phyloP scores from a whole-genome alignment of 92 coral and sea anemone species.

The Epizoanthus scotinus region DNA sequence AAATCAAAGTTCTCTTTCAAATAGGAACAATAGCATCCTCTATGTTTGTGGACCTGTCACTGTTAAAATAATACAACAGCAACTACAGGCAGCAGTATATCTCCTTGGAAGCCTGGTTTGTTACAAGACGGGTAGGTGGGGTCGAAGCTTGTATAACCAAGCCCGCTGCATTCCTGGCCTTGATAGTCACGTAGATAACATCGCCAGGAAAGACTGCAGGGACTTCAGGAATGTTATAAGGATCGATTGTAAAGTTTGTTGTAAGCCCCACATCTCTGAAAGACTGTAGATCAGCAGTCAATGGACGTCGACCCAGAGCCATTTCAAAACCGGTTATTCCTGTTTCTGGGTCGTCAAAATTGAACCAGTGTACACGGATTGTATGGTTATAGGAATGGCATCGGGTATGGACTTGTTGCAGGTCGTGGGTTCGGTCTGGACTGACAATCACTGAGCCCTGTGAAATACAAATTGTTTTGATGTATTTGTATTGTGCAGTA shows the following conservation, averaged over 20 bases:
- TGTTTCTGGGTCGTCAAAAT: slow-evolving; percentile 75
- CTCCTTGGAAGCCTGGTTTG: no score
- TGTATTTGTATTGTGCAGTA: no score
- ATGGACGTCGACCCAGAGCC: slow-evolving; percentile 58
- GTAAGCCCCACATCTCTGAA: slow-evolving; percentile 60
- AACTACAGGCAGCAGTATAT: no score
- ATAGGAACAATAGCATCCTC: no score
- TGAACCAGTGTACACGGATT: slow-evolving; percentile 84
- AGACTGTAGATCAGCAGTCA: slow-evolving; percentile 50
- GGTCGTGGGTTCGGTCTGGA: slow-evolving; percentile 88
- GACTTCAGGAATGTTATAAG: slow-evolving; percentile 45
- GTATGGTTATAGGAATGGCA: slow-evolving; percentile 86
- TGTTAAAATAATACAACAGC: no score
- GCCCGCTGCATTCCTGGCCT: slow-evolving; percentile 80
- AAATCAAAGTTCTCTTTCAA: no score
- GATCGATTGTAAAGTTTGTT: slow-evolving; percentile 49
- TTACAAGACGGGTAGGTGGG: slow-evolving; percentile 78
- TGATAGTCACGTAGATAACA: slow-evolving; percentile 72
- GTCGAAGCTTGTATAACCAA: slow-evolving; percentile 63
- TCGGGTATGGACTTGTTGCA: slow-evolving; percentile 73
- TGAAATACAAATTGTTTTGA: no score
- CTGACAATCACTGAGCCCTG: slow-evolving; percentile 92
- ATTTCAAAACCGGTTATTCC: slow-evolving; percentile 82
- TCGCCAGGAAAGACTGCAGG: slow-evolving; percentile 66
- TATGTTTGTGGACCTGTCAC: no score